phyloP scores from a whole-genome alignment of 2,113 vertebrate species.

The Chroicocephalus ridibundus region DNA sequence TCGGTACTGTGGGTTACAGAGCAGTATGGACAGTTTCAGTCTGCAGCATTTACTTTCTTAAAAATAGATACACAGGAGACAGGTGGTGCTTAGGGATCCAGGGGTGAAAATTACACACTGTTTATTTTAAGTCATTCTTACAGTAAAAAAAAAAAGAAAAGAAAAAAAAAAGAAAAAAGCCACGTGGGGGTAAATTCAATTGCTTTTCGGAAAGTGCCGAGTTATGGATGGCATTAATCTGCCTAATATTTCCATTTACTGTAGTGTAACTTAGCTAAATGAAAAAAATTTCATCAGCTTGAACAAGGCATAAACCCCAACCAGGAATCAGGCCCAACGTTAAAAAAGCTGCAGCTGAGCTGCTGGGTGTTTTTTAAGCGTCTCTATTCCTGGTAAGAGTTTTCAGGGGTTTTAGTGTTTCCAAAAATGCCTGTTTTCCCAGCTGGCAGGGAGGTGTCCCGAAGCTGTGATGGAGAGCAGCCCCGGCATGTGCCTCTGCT shows the following conservation, averaged over 20 bases:
- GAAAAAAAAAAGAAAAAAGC: too few relatives aligned
- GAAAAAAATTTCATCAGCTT: neutral
- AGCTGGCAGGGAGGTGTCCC: neutral
- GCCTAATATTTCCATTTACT: neutral
- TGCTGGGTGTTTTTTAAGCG: neutral
- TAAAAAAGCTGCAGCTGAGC: neutral
- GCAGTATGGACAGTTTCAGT: neutral
- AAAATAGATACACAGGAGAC: neutral
- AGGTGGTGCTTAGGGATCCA: neutral
- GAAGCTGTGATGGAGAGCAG: neutral
- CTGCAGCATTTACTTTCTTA: neutral
- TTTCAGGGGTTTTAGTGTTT: neutral
- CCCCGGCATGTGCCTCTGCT: neutral
- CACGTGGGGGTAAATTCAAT: neutral
- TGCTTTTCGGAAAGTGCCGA: neutral
- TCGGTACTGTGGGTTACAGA: neutral
- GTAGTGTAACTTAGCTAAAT: neutral
- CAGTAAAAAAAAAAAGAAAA: neutral
- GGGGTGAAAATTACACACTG: neutral
- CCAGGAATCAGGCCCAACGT: neutral
- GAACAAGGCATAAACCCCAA: neutral
- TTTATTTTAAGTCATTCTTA: neutral
- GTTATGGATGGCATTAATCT: neutral
- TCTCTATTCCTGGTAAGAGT: neutral
- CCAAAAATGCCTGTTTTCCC: neutral